phyloP scores from a whole-genome alignment of 2,113 vertebrate genomes.

The Syngnathus floridae region DNA sequence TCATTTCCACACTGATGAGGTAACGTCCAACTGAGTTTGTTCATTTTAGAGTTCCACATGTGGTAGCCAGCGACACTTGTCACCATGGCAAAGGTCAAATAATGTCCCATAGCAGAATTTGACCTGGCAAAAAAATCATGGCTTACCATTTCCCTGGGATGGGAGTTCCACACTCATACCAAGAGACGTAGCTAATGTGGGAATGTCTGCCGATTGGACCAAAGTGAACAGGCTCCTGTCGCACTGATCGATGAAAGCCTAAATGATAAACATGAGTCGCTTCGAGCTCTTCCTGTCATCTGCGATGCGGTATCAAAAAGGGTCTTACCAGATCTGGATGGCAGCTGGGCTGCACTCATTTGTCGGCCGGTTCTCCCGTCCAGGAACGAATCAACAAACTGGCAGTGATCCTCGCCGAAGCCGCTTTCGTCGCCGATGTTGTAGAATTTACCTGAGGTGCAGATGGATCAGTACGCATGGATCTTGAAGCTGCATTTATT shows the following conservation, averaged over 20 bases:
- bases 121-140: not conserved
- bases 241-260: constrained; percentile 71
- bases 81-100: not conserved
- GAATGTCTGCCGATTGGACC: constrained; percentile 89
- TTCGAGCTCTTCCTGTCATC: not conserved
- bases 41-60: not conserved
- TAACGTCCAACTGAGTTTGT: not conserved
- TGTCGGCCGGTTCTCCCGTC: constrained; percentile 88
- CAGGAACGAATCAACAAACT: constrained; percentile 96
- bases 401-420: constrained; percentile 94
- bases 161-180: constrained; percentile 95
- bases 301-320: not conserved
- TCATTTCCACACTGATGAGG: constrained; percentile 12
- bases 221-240: constrained; percentile 91
- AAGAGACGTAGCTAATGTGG: constrained; percentile 84
- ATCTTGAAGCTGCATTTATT: not conserved
- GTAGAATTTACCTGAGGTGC: constrained; percentile 83
- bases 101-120: not conserved
- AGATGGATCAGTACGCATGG: not conserved
- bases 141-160: constrained; percentile 95
- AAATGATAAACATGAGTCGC: not conserved
- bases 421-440: constrained; percentile 95
- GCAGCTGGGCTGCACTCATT: constrained; percentile 75
- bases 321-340: constrained; percentile 74
- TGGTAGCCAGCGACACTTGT: not conserved